These are phyloP conservation scores for Oryzias dopingdopingensis DNA, from an alignment of 2,797 vertebrate genomes.

Conservation along the genomic window DNA sequence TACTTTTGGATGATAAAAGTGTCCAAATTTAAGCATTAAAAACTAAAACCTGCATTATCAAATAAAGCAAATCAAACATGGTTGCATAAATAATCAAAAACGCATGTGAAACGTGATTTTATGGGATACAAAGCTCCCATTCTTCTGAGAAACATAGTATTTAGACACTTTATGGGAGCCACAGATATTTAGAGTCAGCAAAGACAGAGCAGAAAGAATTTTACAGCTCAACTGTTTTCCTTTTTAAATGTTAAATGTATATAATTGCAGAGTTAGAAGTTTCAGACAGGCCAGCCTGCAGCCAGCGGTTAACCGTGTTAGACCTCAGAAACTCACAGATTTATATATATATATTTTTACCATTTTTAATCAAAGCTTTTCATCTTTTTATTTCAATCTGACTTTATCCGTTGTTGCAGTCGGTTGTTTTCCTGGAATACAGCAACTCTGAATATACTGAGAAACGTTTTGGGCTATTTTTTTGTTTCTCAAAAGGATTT, in stretches of 20 bases:
- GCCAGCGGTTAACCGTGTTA: constrained; percentile 29
- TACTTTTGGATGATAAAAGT: too few species aligned
- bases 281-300: constrained; percentile 41
- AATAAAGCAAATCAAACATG: constrained; percentile 11
- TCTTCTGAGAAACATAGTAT: constrained; percentile 18
- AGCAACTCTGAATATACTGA: too few species aligned
- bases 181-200: constrained; percentile 38
- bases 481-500: too few species aligned
- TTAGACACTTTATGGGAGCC: constrained; percentile 36
- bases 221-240: constrained; percentile 26
- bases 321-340: constrained; percentile 35
- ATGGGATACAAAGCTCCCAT: constrained; percentile 12
- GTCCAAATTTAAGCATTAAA: too few species aligned
- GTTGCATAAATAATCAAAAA: constrained; percentile 23
- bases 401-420: too few species aligned
- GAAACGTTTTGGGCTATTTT: too few species aligned
- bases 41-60: constrained; percentile 4
- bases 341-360: not conserved
- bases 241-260: constrained; percentile 48
- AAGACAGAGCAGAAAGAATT: constrained; percentile 22
- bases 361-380: too few species aligned
- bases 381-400: too few species aligned
- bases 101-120: constrained; percentile 18
- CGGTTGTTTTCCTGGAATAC: too few species aligned
- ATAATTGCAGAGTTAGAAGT: constrained; percentile 60